Evolutionary conservation across 1,140 invertebrate species (phyloP).

Genomic region (Hyphantria cunea): DNA sequence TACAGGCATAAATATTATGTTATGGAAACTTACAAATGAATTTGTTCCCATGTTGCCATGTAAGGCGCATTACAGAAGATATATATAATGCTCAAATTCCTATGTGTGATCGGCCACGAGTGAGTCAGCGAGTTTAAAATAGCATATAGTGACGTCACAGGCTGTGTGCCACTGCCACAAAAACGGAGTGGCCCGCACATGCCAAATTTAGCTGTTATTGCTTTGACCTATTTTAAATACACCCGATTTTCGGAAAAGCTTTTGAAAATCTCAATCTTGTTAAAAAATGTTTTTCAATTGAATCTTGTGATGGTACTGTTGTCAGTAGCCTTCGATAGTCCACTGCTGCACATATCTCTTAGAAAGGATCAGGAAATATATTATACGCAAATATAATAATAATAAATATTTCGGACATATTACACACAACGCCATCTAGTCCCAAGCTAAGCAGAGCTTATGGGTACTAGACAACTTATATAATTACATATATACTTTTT

Average conservation of each 20-base stretch:
- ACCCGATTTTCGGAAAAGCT: not conserved
- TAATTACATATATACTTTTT: too few relatives aligned
- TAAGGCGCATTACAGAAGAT: slow-evolving; percentile 16
- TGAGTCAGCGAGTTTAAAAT: slow-evolving; percentile 17
- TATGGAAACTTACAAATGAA: not conserved
- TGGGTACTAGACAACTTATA: too few relatives aligned
- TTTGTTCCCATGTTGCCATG: slow-evolving; percentile 6
- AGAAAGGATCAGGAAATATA: too few relatives aligned
- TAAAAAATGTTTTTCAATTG: not conserved
- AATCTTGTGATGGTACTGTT: not conserved
- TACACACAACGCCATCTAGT: too few relatives aligned
- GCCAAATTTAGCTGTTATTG: slow-evolving; percentile 29
- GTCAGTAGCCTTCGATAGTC: not conserved
- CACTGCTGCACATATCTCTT: too few relatives aligned
- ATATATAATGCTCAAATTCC: slow-evolving; percentile 21
- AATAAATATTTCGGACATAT: too few relatives aligned
- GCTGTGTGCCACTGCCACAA: slow-evolving; percentile 21
- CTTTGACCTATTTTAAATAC: slow-evolving; percentile 8
- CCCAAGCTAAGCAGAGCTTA: too few relatives aligned
- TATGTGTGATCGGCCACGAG: slow-evolving; percentile 11
- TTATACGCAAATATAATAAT: too few relatives aligned
- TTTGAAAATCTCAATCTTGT: not conserved
- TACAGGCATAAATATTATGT: not conserved
- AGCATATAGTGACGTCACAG: slow-evolving; percentile 4
- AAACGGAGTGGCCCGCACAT: slow-evolving; percentile 17